Evolutionary conservation across 1,140 invertebrate genomes (phyloP), one percentile per base, ranked within the genome.

Genomic region (Mya arenaria): DNA sequence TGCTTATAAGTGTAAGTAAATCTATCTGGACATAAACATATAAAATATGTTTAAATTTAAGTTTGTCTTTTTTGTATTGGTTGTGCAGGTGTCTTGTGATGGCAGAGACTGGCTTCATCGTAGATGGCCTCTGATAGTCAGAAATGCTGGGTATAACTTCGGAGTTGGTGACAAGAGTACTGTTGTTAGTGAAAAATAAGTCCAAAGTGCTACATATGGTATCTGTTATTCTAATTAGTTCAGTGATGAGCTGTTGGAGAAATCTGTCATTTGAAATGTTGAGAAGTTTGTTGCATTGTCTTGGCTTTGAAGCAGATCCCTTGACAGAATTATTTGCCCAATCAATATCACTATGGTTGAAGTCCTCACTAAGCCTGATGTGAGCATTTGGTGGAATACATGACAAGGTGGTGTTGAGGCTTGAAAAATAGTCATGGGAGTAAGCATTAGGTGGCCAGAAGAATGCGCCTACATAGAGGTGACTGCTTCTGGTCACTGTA

Each of bases 71-170:
- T n/a, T n/a, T n/a, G n/a, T n/a, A n/a, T n/a, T n/a, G n/a, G 32
- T 25, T 37, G 3, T 32, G 10, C 52, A 48, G 37, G 56, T 23
- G n/a, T 39, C 39, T 44, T 65, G 23, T 48, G n/a, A 0, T 55
- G 74, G 15, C 74, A 62, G 10, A 78, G 56, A 32, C 68, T 84
- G 6, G 82, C 63, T n/a, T 84, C 82, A 19, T 78, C 58, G 36
- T 62, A 79, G 0, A 78, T 52, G 13, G 63, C 56, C 34, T 83
- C 81, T n/a, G n/a, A 48, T 83, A 65, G 39, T 83, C 72, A 19
- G 71, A 66, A 0, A 78, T 77, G 4, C 81, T 65, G 25, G 66
- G 73, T 2, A 78, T 69, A n/a, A 83, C 56, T 30, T 83, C 39
- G n/a, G 8, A 13, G 34, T 63, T 75, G 39, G 77, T 83, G 17